phyloP scores from a whole-genome alignment of 2,113 vertebrate species.

The Silurus asotus region DNA sequence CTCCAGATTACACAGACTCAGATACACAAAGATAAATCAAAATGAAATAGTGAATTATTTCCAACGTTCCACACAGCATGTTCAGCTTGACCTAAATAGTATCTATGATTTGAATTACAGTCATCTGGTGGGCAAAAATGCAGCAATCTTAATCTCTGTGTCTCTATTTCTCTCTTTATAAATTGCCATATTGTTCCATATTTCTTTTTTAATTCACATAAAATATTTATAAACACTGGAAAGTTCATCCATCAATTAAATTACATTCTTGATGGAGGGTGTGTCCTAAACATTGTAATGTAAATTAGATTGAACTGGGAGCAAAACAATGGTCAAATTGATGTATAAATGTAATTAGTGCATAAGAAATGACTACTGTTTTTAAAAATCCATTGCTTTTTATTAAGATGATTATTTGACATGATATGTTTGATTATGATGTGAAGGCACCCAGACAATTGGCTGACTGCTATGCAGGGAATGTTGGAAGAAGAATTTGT shows the following conservation, averaged over 20 bases:
- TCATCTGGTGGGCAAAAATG: neutral
- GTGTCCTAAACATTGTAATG: neutral
- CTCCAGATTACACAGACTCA: constrained; percentile 2
- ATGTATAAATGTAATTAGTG: neutral
- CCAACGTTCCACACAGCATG: neutral
- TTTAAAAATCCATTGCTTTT: neutral
- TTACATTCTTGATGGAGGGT: neutral
- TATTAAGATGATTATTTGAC: neutral
- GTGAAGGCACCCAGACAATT: neutral
- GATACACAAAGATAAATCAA: constrained; percentile 1
- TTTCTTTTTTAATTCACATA: neutral
- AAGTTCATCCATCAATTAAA: neutral
- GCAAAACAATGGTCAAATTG: neutral
- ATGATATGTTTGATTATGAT: neutral
- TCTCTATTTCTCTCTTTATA: neutral
- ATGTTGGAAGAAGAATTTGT: neutral
- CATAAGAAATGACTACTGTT: neutral
- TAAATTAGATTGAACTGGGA: neutral
- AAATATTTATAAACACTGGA: neutral
- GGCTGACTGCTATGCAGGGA: neutral
- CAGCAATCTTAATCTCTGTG: constrained; percentile 20
- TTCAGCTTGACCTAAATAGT: neutral
- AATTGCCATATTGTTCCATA: neutral
- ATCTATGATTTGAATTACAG: neutral
- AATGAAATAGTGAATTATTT: constrained; percentile 1